Conservation (phyloP, 2,113 vertebrate genomes). For the Verasper variegatus region DNA sequence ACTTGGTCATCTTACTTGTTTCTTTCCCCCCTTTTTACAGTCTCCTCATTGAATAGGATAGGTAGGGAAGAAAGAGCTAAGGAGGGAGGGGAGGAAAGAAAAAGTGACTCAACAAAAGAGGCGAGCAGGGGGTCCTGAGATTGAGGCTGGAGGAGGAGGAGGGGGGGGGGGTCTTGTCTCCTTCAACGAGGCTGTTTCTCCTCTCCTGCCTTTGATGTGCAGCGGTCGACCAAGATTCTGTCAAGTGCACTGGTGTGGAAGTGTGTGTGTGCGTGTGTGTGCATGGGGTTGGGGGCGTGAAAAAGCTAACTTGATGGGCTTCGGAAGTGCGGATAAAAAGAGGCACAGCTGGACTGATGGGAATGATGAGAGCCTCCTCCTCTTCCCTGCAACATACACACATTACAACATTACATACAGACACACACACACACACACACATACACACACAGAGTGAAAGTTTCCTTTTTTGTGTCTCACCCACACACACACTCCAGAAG, state of each 20-base stretch:
- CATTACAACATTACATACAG: not conserved
- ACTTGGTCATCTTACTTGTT: conserved; percentile 44
- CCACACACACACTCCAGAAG: conserved; percentile 19
- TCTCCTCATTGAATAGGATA: conserved; percentile 47
- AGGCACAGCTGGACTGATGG: conserved; percentile 77
- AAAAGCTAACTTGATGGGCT: conserved; percentile 73
- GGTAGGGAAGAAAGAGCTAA: conserved; percentile 29
- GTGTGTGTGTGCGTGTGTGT: conserved; percentile 19
- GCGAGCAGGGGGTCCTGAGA: conserved; percentile 52
- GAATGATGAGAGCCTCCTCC: conserved; percentile 49
- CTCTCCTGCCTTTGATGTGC: conserved; percentile 75
- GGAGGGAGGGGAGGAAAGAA: conserved; percentile 30
- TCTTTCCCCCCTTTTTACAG: conserved; percentile 25
- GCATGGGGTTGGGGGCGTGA: conserved; percentile 46
- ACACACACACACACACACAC: conserved; percentile 11
- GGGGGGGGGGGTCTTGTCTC: conserved; percentile 14
- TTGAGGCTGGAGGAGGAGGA: conserved; percentile 1
- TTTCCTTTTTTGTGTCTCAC: conserved; percentile 8
- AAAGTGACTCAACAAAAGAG: conserved; percentile 67
- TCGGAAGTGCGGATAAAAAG: conserved; percentile 78
- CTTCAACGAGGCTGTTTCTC: conserved; percentile 36
- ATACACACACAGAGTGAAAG: conserved; percentile 35
- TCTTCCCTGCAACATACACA: not conserved
- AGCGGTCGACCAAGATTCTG: conserved; percentile 49
- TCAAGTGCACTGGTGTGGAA: conserved; percentile 56